These are phyloP conservation scores for Emydoidea blandingii DNA, from an alignment of 2,797 vertebrate genomes.

Conservation along the genomic window DNA sequence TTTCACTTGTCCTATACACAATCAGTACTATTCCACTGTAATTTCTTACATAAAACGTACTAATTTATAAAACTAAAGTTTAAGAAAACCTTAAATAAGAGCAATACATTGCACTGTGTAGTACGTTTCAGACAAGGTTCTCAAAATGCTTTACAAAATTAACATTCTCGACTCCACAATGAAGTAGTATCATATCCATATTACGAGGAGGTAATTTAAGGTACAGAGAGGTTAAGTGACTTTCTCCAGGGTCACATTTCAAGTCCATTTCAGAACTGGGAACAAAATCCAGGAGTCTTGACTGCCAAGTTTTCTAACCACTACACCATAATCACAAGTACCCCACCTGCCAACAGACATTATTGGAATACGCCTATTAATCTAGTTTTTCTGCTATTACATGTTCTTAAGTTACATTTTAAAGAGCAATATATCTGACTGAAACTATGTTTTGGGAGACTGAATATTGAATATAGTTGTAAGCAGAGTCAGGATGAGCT, in stretches of 20 bases:
- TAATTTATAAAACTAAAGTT: background rate
- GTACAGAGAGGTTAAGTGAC: background rate
- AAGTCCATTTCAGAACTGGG: background rate
- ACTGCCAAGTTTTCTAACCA: background rate
- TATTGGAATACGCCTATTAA: background rate
- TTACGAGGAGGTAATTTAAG: background rate
- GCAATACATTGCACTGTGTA: background rate
- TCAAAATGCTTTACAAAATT: background rate
- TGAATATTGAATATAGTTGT: background rate
- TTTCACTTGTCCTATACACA: background rate
- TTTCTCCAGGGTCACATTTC: background rate
- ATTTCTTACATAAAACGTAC: fast-evolving
- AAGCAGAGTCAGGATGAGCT: no score
- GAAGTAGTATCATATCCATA: background rate
- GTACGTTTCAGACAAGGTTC: background rate
- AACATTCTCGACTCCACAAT: background rate
- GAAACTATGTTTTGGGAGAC: background rate
- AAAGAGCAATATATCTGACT: background rate
- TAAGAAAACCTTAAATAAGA: background rate
- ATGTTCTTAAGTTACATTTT: background rate
- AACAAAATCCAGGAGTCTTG: background rate
- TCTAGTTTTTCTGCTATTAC: background rate
- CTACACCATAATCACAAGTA: background rate
- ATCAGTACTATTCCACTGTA: background rate
- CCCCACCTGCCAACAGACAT: background rate